Evolutionary conservation across 2,888 invertebrate species (phyloP), one percentile per base, ranked within the genome.

Genomic region (Pelosia muscerda): DNA sequence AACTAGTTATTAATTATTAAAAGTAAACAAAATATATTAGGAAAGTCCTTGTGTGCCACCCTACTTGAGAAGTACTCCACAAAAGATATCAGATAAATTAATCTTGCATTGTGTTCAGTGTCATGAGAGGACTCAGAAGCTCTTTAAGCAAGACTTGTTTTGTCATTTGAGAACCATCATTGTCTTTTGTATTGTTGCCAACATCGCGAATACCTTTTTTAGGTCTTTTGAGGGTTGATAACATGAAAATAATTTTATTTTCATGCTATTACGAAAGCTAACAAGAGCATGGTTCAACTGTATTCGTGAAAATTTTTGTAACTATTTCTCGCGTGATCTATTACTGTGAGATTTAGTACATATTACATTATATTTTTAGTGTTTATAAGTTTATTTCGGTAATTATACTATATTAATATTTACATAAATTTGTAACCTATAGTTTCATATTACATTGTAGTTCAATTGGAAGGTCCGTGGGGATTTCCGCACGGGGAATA

Each of bases 61-160:
- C 15, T 5, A 25, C 55, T 55, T 55, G 55, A 25, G 25, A 55
- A 55, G 55, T 55, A 55, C 57, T 57, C 26, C 9, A 59, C n/a
- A 59, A 59, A 58, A 58, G 58, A 58, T 28, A 58, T 28, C 58
- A 38, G 59, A 34, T 59, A 59, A 59, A 38, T 38, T 59, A 59
- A 38, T 59, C 59, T 59, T 57, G 57, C 23, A 59, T 59, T 59
- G 59, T 59, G 38, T 59, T 59, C 59, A 34, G 19, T 38, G 38
- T 57, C 59, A 59, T 59, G 23, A 38, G 34, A 34, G 34, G 57
- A 15, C 31, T 22, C 59, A 38, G 11, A 38, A 38, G 59, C 34
- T 59, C 28, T 57, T 31, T 31, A 57, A 2, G 2, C 4, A 57
- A 11, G 57, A 26, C 57, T 19, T 57, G 57, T 57, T 57, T 57